Conservation (phyloP, 1,140 invertebrate species). For the Microplitis demolitor region DNA sequence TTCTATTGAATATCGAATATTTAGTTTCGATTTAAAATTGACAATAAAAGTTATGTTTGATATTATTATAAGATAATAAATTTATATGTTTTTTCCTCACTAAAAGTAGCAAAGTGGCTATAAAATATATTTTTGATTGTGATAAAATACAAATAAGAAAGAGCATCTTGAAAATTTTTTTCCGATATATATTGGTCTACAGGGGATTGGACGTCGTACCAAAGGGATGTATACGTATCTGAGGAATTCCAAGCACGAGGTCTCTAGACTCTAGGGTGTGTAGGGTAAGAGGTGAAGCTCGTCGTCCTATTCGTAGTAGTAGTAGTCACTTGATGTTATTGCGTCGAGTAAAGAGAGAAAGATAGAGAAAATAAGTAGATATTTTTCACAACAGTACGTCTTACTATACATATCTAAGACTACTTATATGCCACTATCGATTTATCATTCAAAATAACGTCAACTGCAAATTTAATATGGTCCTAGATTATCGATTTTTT, state of each 20-base stretch:
- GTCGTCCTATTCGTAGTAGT: neutral
- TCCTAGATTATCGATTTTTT: neutral
- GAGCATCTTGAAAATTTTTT: neutral
- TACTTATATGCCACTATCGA: neutral
- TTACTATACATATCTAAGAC: neutral
- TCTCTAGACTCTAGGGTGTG: no score
- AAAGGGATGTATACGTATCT: neutral
- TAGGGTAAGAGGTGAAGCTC: neutral
- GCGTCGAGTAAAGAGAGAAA: neutral
- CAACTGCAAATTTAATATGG: neutral
- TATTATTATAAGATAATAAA: no score
- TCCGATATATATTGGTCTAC: neutral
- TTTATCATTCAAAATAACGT: neutral
- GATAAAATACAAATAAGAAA: neutral
- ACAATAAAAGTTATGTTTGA: no score
- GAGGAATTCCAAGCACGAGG: conserved; percentile 5
- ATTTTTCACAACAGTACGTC: neutral
- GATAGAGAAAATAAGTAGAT: neutral
- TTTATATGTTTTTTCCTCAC: no score
- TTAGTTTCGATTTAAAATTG: no score
- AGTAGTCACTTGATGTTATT: neutral
- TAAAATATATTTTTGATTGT: neutral
- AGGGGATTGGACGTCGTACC: neutral
- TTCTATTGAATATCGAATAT: no score
- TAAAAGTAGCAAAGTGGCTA: no score